These are phyloP conservation scores for Plecturocebus donacophilus DNA, from an alignment of 2,113 vertebrate species.

Conservation along the genomic window DNA sequence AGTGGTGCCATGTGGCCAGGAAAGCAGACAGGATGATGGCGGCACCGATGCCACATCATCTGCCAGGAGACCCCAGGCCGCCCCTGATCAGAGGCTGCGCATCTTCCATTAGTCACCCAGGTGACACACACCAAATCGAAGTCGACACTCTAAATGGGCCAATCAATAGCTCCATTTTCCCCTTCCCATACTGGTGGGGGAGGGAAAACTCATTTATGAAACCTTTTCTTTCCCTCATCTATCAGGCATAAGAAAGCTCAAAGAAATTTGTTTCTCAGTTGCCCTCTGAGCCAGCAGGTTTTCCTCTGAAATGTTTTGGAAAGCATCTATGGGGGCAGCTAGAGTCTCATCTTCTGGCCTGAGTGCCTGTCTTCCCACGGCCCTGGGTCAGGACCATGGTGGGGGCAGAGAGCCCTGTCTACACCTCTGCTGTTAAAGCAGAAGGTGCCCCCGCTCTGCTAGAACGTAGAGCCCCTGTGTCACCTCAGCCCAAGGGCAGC, in stretches of 20 bases:
- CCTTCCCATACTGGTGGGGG: not conserved
- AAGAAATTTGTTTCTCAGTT: not conserved
- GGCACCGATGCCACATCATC: not conserved
- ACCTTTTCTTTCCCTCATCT: slow-evolving; percentile 23
- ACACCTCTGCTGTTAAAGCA: not conserved
- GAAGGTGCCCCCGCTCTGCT: not conserved
- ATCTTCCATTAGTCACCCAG: slow-evolving; percentile 78
- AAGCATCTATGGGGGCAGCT: too few species aligned
- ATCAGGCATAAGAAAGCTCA: not conserved
- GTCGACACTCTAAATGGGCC: slow-evolving; percentile 79
- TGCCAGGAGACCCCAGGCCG: slow-evolving; percentile 66
- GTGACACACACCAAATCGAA: slow-evolving; percentile 77
- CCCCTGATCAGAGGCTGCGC: slow-evolving; percentile 76
- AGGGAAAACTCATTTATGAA: slow-evolving; percentile 23
- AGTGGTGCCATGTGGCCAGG: not conserved
- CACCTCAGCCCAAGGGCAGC: rapidly evolving
- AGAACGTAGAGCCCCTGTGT: rapidly evolving
- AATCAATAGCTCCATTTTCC: slow-evolving; percentile 76
- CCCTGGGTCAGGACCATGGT: rapidly evolving
- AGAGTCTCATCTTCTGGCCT: not conserved
- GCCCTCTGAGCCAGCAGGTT: not conserved
- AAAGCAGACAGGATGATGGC: not conserved
- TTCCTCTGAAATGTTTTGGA: not conserved
- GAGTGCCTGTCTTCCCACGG: not conserved
- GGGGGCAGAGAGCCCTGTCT: not conserved